Evolutionary conservation across 2,888 invertebrate genomes (phyloP), one percentile per base, ranked within the genome.

Genomic region (Sinelater perroti): DNA sequence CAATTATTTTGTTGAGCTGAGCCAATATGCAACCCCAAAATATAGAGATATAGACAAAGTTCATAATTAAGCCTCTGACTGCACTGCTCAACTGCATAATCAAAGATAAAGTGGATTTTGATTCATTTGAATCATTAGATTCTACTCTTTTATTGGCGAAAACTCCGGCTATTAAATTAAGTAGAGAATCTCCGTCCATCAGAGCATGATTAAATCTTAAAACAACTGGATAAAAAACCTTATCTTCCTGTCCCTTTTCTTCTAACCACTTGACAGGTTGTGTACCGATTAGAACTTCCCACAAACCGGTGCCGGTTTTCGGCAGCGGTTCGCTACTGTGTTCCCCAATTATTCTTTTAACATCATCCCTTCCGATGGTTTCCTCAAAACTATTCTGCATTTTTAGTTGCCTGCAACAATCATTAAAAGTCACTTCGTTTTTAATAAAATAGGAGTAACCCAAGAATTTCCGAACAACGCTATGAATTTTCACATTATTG

Each of bases 151-250:
- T 30, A 21, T 47, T 33, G 8, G 38, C 17, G 24, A 55, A 46
- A 7, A 38, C 7, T 3, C 24, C 24, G 3, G 11, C 11, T 7
- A 84, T 69, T 55, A 84, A 71, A 52, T 80, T 76, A 33, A 83
- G 70, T 6, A 84, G 68, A 2, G 83, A 79, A 1, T 81, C 78
- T 1, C 84, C 83, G 64, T 84, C 83, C 1, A 82, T 83, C 1
- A 84, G 68, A 3, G 82, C 76, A 70, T 84, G 84, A 68, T 85
- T 83, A 38, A 84, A 76, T 55, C 83, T 78, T 61, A 83, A 81
- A 53, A 84, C 68, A 20, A 84, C 72, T 1, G 81, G 82, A 21
- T 55, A 40, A 16, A 7, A 31, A 4, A 33, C 14, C 40, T 31
- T 38, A 1, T 20, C n/a, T 30, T 69, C 61, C 65, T 68, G 42